Evolutionary conservation across 2,113 vertebrate species (phyloP).

Genomic region (Notarius lentiginosus): DNA sequence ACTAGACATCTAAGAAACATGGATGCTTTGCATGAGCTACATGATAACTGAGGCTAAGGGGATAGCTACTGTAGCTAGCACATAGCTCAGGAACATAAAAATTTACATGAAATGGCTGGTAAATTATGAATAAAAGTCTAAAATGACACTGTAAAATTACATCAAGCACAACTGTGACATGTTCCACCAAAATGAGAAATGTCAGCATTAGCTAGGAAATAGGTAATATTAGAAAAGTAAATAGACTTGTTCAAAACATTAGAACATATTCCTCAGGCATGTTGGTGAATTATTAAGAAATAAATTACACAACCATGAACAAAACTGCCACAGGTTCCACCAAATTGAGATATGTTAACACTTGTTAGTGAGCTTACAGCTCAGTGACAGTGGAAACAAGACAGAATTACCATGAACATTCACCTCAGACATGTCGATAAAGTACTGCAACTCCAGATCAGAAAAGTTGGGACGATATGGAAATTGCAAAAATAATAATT

Average conservation of each 20-base stretch:
- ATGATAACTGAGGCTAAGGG: background rate
- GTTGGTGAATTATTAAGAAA: too few relatives aligned
- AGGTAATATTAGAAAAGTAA: too few relatives aligned
- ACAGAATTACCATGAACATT: background rate
- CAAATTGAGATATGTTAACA: background rate
- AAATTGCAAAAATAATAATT: too few relatives aligned
- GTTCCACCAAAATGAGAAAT: too few relatives aligned
- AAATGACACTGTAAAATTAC: too few relatives aligned
- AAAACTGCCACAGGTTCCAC: background rate
- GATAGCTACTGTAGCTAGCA: background rate
- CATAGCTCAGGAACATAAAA: background rate
- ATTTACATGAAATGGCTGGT: background rate
- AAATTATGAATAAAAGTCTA: too few relatives aligned
- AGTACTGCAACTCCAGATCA: background rate
- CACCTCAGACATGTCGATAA: background rate
- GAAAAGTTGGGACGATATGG: too few relatives aligned
- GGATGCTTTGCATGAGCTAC: background rate
- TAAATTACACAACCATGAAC: too few relatives aligned
- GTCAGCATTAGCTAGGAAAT: too few relatives aligned
- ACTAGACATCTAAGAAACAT: background rate
- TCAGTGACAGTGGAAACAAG: background rate
- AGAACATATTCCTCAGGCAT: too few relatives aligned
- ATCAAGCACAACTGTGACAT: too few relatives aligned
- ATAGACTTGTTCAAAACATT: too few relatives aligned
- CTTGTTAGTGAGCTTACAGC: background rate